Base-by-base conservation (phyloP, 2,797 vertebrate genomes). In the Jordanella pulchra region DNA sequence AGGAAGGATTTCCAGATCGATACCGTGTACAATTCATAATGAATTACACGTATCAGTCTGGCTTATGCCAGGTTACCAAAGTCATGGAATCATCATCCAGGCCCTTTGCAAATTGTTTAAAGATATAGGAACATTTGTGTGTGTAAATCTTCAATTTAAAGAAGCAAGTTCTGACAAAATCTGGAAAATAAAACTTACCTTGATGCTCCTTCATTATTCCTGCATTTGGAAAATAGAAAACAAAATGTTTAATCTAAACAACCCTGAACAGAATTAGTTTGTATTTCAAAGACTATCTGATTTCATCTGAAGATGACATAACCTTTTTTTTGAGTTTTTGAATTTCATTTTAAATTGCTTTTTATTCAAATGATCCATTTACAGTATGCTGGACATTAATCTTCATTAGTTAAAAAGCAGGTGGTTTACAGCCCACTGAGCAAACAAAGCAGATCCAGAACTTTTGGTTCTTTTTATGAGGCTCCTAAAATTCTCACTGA, bases 401-500 rank as follows among this genome's bases (percentile, higher is more conserved):
- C 27, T 64, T 28, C 18, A 71, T 71, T 50, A 51, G 17, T 11
- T 63, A 50, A 75, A 53, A 25, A 2, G 39, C 48, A 28, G 15
- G 1, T 7, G 48, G 23, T 68, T 68, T 42, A 42, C 15, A 42
- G 30, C 11, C 53, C 13, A 23, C 21, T 45, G 2, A 30, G 13
- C 15, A 50, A 30, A 67, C 10, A 50, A 67, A 67, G 51, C 11
- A 51, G 23, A 50, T 27, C 13, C 32, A 67, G 32, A 51, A 66
- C 7, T 23, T 63, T 11, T 35, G n/a, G 17, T 67, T 67, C 17
- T 66, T 74, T 66, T 27, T 51, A 45, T 51, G n/a, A 72, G 15
- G 18, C 12, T 28, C 50, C 51, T 71, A 13, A 68, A 65, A 61
- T 54, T 75, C 44, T 55, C 60, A 65, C 42, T 69, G 56, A 76